Conservation (phyloP, 2,113 vertebrate species). For the Pelvicachromis taeniatus region DNA sequence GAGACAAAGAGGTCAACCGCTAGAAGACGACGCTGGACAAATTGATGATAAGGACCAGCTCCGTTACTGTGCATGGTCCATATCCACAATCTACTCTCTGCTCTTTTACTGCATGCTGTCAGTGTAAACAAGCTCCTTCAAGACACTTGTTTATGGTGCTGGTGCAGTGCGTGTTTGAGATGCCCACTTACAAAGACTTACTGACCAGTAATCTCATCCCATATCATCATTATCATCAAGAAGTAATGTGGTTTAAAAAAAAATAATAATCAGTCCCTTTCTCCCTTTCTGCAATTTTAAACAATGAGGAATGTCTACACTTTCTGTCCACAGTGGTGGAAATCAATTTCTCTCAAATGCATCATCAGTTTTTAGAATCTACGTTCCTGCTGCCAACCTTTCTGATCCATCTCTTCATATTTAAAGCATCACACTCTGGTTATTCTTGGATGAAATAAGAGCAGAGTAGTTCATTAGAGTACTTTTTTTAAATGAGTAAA, state of each 20-base stretch:
- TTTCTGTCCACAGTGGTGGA: not conserved
- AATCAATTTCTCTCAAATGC: constrained; percentile 13
- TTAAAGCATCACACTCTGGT: not conserved
- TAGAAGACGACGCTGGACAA: not conserved
- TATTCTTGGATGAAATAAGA: constrained; percentile 40
- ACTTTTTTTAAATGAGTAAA: constrained; percentile 7
- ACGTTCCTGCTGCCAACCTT: not conserved
- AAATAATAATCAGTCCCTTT: not conserved
- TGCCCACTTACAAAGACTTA: not conserved
- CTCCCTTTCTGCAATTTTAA: not conserved
- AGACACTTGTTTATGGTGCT: not conserved
- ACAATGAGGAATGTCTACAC: not conserved
- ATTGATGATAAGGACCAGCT: not conserved
- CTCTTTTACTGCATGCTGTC: not conserved
- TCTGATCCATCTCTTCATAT: constrained; percentile 21
- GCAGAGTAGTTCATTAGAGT: constrained; percentile 21
- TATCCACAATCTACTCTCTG: not conserved
- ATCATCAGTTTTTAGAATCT: constrained; percentile 24
- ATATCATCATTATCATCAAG: not conserved
- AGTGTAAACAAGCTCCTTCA: not conserved
- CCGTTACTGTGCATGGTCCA: not conserved
- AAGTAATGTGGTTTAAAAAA: not conserved
- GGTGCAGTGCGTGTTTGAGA: not conserved
- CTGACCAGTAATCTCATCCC: not conserved
- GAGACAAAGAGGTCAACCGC: not conserved